phyloP scores from a whole-genome alignment of 2,113 vertebrate genomes.

The Xyrauchen texanus region DNA sequence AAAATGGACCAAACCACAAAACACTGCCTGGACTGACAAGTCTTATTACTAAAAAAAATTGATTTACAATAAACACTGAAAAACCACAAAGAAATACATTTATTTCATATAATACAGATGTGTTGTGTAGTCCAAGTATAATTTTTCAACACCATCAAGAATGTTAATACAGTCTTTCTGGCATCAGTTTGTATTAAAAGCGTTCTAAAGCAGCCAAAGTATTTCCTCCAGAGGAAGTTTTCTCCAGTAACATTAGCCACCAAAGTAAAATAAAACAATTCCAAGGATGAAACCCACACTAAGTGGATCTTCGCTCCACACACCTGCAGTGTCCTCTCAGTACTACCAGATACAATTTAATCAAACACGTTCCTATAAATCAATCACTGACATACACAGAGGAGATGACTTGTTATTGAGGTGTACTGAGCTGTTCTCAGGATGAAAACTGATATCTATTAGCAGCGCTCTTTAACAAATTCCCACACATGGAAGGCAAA shows the following conservation, averaged over 20 bases:
- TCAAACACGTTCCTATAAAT: neutral
- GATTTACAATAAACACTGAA: neutral
- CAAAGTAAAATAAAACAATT: neutral
- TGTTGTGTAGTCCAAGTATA: too few relatives aligned
- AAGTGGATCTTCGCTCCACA: neutral
- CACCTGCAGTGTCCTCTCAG: conserved; percentile 23
- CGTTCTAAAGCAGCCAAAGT: too few relatives aligned
- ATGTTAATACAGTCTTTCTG: too few relatives aligned
- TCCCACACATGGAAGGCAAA: conserved; percentile 1
- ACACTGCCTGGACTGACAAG: neutral
- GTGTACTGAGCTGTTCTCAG: neutral
- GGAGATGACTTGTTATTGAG: conserved; percentile 8
- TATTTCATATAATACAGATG: too few relatives aligned
- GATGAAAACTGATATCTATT: neutral
- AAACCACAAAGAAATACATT: neutral
- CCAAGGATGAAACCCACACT: neutral
- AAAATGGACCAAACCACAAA: conserved; percentile 7
- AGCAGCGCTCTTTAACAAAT: neutral
- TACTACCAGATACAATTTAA: neutral
- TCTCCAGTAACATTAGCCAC: too few relatives aligned
- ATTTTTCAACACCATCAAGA: too few relatives aligned
- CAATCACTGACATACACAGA: neutral
- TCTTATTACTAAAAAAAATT: conserved; percentile 2
- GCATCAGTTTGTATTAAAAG: too few relatives aligned
- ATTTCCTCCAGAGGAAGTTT: too few relatives aligned